Conservation (phyloP, 2,113 vertebrate genomes). For the Cynoglossus semilaevis region DNA sequence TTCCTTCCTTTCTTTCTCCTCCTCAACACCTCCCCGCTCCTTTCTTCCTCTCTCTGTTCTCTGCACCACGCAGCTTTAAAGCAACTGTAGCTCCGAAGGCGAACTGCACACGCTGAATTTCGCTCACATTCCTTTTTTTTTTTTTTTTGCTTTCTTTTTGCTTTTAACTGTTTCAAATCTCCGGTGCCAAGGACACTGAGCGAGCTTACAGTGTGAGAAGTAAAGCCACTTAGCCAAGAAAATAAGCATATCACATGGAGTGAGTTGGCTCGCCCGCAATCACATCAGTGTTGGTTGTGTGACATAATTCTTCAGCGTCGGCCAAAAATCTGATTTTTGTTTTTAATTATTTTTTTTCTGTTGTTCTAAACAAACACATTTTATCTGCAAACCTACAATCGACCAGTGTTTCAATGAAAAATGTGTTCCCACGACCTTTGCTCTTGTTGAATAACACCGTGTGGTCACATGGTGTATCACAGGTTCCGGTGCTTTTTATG, state of each 20-base stretch:
- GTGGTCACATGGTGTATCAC: constrained; percentile 26
- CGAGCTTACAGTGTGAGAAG: constrained; percentile 50
- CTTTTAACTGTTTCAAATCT: constrained; percentile 58
- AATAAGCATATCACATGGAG: constrained; percentile 35
- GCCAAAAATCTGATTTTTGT: constrained; percentile 10
- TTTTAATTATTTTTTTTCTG: constrained; percentile 8
- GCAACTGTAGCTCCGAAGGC: constrained; percentile 54
- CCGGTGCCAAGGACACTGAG: constrained; percentile 51
- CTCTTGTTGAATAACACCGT: constrained; percentile 7
- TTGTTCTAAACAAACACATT: constrained; percentile 9
- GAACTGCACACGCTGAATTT: constrained; percentile 35
- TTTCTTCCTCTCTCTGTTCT: constrained; percentile 57
- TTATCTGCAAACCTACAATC: constrained; percentile 2
- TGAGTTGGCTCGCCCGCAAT: constrained; percentile 35
- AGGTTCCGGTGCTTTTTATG: constrained; percentile 8
- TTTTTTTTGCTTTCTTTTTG: too few species aligned
- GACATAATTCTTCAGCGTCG: constrained; percentile 29
- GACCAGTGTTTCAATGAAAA: not conserved
- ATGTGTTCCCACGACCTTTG: constrained; percentile 1
- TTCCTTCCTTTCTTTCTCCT: constrained; percentile 38
- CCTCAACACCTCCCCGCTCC: not conserved
- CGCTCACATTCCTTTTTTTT: constrained; percentile 44
- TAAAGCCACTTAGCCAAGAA: constrained; percentile 52
- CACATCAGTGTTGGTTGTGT: constrained; percentile 46
- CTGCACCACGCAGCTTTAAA: constrained; percentile 49